Percentiles rank a stretch among this genome's conserved stretches.
These are phyloP conservation scores for Phyllotis vaccarum DNA, from an alignment of 2,797 vertebrate species.

Conservation along the genomic window DNA sequence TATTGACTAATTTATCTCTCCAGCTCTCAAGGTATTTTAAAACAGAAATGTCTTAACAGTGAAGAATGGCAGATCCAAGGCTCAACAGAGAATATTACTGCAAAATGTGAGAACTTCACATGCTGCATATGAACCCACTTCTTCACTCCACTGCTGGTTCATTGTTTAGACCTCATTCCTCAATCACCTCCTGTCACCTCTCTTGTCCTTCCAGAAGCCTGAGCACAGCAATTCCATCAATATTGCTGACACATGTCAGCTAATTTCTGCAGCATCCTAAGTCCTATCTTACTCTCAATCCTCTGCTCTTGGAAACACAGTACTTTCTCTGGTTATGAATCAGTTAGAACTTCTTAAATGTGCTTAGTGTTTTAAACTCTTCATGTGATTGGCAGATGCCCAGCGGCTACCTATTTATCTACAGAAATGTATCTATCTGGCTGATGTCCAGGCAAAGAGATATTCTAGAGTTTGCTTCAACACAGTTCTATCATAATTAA, in stretches of 20 bases:
- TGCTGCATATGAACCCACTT: not conserved
- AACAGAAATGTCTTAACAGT: not conserved
- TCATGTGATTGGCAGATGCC: constrained; percentile 55
- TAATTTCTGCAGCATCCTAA: constrained; percentile 36
- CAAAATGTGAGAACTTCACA: not conserved
- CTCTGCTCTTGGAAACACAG: not conserved
- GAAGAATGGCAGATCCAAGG: not conserved
- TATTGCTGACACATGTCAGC: not conserved
- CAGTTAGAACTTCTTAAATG: constrained; percentile 48
- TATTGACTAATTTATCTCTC: not conserved
- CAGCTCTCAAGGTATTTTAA: not conserved
- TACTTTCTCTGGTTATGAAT: constrained; percentile 49
- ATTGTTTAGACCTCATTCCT: not conserved
- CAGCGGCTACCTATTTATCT: constrained; percentile 65
- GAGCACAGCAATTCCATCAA: not conserved
- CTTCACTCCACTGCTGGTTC: not conserved
- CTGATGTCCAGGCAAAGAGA: constrained; percentile 37
- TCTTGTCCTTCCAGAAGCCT: not conserved
- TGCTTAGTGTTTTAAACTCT: constrained; percentile 37
- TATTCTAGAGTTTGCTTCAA: constrained; percentile 58
- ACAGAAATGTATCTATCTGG: constrained; percentile 69
- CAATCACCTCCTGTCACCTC: not conserved
- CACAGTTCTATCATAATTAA: constrained; percentile 59
- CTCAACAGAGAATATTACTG: not conserved
- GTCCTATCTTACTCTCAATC: not conserved